These are phyloP conservation scores for Rhopilema esculentum DNA, from an alignment of 30 jellyfish, hydroid and myxozoan genomes.

Conservation along the genomic window DNA sequence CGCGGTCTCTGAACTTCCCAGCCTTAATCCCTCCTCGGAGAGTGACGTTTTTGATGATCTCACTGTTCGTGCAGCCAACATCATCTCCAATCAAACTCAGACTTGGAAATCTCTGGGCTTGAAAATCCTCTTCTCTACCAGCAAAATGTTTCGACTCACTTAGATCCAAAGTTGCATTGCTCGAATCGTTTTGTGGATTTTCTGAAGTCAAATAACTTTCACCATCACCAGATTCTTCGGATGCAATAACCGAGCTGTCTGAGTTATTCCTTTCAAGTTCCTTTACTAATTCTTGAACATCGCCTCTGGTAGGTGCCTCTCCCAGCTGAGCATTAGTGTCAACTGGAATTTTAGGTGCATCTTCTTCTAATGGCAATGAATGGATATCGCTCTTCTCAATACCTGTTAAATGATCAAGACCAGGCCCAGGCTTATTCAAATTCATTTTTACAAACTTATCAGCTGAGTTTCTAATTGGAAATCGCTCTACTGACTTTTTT, in stretches of 20 bases:
- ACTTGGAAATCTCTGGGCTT: conserved; percentile 63
- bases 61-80: conserved; percentile 91
- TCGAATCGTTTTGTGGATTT: not conserved
- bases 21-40: conserved; percentile 87
- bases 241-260: not conserved
- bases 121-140: conserved; percentile 7
- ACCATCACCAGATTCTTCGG: conserved; percentile 48
- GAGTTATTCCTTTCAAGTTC: not conserved
- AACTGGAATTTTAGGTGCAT: not conserved
- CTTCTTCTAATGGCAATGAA: not conserved
- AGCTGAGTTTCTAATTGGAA: not conserved
- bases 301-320: not conserved
- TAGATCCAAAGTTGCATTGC: not conserved
- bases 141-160: not conserved
- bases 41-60: conserved; percentile 76
- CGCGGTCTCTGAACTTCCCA: conserved; percentile 90
- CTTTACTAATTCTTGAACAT: conserved; percentile 5
- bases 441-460: conserved; percentile 6
- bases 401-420: too few species aligned
- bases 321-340: not conserved
- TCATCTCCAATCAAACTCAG: conserved; percentile 74
- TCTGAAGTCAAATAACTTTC: too few species aligned
- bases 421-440: not conserved
- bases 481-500: not conserved
- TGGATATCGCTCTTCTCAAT: not conserved